Evolutionary conservation across 2,113 vertebrate species (phyloP), one percentile per base, ranked within the genome.

Genomic region (Azemiops feae): DNA sequence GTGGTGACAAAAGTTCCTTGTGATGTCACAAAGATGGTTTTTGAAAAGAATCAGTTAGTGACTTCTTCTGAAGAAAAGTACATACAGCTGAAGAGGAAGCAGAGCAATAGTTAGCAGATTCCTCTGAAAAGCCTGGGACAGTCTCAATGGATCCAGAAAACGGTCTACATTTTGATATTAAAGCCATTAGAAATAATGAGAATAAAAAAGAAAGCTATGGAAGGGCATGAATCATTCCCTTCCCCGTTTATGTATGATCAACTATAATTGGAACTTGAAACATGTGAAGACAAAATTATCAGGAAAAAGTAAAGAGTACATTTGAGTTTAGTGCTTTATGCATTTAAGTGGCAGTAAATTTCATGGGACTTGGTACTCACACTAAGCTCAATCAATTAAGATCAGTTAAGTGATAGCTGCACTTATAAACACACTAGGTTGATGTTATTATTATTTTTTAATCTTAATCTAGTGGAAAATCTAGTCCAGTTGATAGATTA

Each of bases 161-260:
- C 39, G 92, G 93, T 93, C 91, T 96, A 94, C 93, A 85, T 89
- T 50, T 55, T 88, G 91, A 47, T 45, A 58, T 85, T 92, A 10
- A 50, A 34, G 23, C 34, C 25, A 3, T 22, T 22, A 39, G 25
- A 30, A 57, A 92, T 55, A 85, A 43, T 4, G 45, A 52, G 11
- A 2, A 52, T 3, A 3, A 92, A 23, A 60, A 87, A 57, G 30
- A 43, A 23, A 87, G 12, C 52, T 4, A 47, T 69, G 58, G 34
- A 39, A 34, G 43, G 87, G 20, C 30, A 34, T 92, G n/a, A 53
- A 27, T 69, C 2, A 88, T 88, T 39, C 7, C 43, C 57, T 7
- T 14, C 22, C 57, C 25, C 57, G 27, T 55, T 89, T 43, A 23
- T 23, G n/a, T 89, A 47, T 89, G 5, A 34, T 57, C 25, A 43